A percentile compares a stretch with the other conserved stretches of the same genome.
These are phyloP conservation scores for Isurus oxyrinchus DNA, from an alignment of 2,113 vertebrate genomes.

Conservation along the genomic window DNA sequence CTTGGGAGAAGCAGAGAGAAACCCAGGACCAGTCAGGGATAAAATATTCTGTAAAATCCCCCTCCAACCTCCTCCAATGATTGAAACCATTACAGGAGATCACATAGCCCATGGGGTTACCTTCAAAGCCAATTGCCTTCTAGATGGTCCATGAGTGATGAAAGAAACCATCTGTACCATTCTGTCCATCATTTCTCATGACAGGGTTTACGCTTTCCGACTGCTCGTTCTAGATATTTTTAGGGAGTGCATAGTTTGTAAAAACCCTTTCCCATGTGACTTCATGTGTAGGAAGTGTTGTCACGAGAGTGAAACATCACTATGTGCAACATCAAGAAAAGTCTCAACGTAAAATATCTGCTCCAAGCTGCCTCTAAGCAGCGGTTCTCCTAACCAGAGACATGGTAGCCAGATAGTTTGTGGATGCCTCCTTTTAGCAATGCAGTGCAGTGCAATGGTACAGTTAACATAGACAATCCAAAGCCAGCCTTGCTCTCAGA, in stretches of 20 bases:
- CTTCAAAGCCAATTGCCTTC: not conserved
- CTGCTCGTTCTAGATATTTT: not conserved
- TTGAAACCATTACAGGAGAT: not conserved
- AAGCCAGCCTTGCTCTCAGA: not conserved
- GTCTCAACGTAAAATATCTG: too few relatives aligned
- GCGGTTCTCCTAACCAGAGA: not conserved
- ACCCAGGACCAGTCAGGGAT: not conserved
- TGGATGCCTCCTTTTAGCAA: not conserved
- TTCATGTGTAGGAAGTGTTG: not conserved
- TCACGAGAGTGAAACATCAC: not conserved
- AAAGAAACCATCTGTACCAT: not conserved
- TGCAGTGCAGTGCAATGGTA: not conserved
- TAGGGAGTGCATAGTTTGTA: not conserved
- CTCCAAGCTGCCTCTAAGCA: not conserved
- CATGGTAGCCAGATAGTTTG: not conserved
- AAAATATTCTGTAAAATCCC: not conserved
- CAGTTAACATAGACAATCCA: not conserved
- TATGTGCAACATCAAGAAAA: not conserved
- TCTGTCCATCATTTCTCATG: not conserved
- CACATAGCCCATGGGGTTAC: not conserved
- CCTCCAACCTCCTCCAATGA: not conserved
- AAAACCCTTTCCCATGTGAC: not conserved
- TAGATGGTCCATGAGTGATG: not conserved
- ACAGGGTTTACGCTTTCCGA: not conserved
- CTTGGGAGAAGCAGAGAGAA: not conserved